Base-by-base conservation (phyloP, 2,113 vertebrate genomes). In the Platysternon megacephalum region DNA sequence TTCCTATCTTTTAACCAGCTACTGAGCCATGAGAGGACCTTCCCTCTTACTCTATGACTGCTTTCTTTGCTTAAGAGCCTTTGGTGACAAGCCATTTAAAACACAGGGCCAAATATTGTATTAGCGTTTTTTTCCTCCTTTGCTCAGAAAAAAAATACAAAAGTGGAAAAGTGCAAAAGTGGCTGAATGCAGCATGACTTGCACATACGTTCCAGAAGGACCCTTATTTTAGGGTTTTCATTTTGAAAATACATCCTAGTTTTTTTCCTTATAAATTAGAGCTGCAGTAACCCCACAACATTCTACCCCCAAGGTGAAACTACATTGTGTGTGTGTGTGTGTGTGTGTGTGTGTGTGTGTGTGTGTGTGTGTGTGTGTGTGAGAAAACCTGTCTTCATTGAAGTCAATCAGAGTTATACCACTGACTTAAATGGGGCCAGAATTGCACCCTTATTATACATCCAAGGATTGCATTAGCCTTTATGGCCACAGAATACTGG, bases 371-470 rank as follows among this genome's bases (percentile, higher is more conserved):
- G 48, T 32, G 58, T 29, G 29, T 65, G 32, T 65, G 32, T 17
- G 8, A 39, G 35, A 95, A 94, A 76, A 26, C 4, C 0, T 11
- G 55, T 76, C 49, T 87, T 4, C 16, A 1, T 9, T 91, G 79
- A 21, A 93, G 32, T 49, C 55, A 55, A 13, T n/a, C 3, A 0
- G 4, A 94, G 58, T 87, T 93, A 90, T 90, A 21, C 39, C 39
- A 95, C 76, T 90, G 42, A 79, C 80, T 85, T 90, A 32, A 76
- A n/a, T 87, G 39, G 61, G 28, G 51, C 35, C 68, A 80, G 39
- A 48, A 49, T 89, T 90, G 91, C 68, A 82, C 39, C 51, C 86
- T 94, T 19, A 95, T 96, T 46, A 49, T 29, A 94, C 26, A 96
- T 82, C 84, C 85, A 28, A 35, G 6, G 19, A 48, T 52, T 46